Conservation (phyloP, 2,797 vertebrate genomes). For the Gadopsis bispinosus region DNA sequence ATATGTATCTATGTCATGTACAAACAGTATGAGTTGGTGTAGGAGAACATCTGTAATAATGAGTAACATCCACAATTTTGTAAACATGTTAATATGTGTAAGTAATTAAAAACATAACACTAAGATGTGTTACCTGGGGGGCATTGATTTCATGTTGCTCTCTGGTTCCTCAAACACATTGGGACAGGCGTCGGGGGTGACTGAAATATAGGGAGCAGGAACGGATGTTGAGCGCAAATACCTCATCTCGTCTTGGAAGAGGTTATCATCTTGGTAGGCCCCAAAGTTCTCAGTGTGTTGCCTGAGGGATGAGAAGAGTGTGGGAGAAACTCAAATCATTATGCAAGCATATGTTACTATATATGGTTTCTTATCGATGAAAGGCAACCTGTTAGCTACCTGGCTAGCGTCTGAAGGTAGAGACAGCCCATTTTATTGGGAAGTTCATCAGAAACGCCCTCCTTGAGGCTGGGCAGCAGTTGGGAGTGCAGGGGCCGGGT, state of each 20-base stretch:
- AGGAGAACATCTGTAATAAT: neutral
- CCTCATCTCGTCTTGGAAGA: slow-evolving; percentile 99
- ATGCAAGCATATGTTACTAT: neutral
- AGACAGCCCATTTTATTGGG: slow-evolving; percentile 98
- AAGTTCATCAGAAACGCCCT: slow-evolving; percentile 95
- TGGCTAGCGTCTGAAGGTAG: slow-evolving; percentile 96
- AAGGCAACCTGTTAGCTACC: slow-evolving; percentile 80
- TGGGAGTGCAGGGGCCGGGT: slow-evolving; percentile 93
- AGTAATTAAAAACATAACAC: neutral
- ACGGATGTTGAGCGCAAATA: slow-evolving; percentile 98
- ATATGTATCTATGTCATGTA: neutral
- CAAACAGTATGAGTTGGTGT: neutral
- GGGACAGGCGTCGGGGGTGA: slow-evolving; percentile 97
- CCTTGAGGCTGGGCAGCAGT: slow-evolving; percentile 96
- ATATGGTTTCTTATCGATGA: neutral
- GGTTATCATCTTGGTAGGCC: slow-evolving; percentile 96
- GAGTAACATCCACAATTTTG: neutral
- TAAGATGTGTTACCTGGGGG: slow-evolving; percentile 90
- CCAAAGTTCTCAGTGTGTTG: slow-evolving; percentile 98
- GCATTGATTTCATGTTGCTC: slow-evolving; percentile 99
- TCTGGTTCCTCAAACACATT: slow-evolving; percentile 99
- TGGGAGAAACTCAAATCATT: neutral
- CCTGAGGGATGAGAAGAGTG: slow-evolving; percentile 74
- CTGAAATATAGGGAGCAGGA: slow-evolving; percentile 97
- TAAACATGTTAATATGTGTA: neutral